These are phyloP conservation scores for Babyrousa celebensis DNA, from an alignment of 2,797 vertebrate genomes.

Conservation along the genomic window DNA sequence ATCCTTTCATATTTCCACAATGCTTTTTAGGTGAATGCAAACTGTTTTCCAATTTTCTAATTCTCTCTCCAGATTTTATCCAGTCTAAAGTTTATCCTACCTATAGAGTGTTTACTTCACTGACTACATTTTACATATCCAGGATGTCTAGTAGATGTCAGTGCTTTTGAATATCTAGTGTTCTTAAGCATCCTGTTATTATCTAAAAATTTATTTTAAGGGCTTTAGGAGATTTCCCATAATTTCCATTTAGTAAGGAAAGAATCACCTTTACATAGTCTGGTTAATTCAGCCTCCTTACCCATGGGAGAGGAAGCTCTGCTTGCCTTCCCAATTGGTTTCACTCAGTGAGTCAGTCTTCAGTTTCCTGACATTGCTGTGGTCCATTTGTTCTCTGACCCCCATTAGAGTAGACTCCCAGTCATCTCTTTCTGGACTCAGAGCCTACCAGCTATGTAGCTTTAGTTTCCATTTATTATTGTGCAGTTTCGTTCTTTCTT, in stretches of 20 bases:
- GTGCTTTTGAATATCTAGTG: neutral
- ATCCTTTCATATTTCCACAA: constrained; percentile 30
- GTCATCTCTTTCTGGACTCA: neutral
- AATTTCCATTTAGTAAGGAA: constrained; percentile 19
- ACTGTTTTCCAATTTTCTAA: constrained; percentile 26
- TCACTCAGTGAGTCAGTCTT: constrained; percentile 10
- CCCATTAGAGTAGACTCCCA: neutral
- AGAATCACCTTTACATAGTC: neutral
- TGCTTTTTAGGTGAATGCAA: constrained; percentile 15
- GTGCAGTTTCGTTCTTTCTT: constrained; percentile 50
- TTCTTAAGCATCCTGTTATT: constrained; percentile 33
- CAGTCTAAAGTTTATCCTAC: constrained; percentile 15
- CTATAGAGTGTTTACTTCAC: constrained; percentile 28
- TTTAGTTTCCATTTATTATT: constrained; percentile 16
- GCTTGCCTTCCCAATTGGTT: constrained; percentile 6
- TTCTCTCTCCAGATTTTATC: neutral
- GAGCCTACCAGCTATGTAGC: neutral
- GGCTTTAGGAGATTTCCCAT: constrained; percentile 11
- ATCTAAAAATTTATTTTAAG: constrained; percentile 62
- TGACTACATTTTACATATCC: constrained; percentile 33
- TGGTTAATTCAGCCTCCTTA: constrained; percentile 42
- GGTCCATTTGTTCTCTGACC: constrained; percentile 11
- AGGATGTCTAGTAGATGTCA: neutral
- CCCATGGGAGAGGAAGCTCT: neutral
- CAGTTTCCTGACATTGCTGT: constrained; percentile 16